Evolutionary conservation across 2,888 invertebrate genomes (phyloP).

Genomic region (Eulithis prunata): DNA sequence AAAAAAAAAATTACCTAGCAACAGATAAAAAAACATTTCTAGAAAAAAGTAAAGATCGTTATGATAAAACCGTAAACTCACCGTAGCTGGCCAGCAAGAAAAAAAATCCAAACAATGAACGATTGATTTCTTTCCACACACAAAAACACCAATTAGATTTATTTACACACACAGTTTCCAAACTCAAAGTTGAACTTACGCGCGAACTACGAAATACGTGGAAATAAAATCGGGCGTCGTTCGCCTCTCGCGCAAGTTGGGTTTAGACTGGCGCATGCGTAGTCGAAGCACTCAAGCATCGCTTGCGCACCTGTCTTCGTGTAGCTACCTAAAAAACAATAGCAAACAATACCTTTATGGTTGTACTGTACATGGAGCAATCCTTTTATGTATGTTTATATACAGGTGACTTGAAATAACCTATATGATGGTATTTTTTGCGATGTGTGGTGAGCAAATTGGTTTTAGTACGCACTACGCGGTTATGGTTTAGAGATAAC

Average conservation of each 20-base stretch:
- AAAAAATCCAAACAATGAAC: conserved; percentile 48
- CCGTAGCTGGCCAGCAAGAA: conserved; percentile 54
- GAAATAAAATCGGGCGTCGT: conserved; percentile 46
- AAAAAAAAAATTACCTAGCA: conserved; percentile 21
- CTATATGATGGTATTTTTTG: conserved; percentile 4
- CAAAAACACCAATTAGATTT: conserved; percentile 25
- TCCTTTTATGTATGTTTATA: conserved; percentile 32
- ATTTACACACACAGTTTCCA: conserved; percentile 35
- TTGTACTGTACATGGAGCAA: conserved; percentile 49
- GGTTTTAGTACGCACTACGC: not conserved
- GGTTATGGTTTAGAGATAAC: not conserved
- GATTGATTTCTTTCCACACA: conserved; percentile 24
- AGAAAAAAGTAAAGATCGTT: conserved; percentile 24
- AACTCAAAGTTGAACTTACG: conserved; percentile 44
- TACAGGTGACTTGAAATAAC: conserved; percentile 22
- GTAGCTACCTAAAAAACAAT: conserved; percentile 68
- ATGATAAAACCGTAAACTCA: conserved; percentile 51
- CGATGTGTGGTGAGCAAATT: not conserved
- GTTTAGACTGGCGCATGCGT: conserved; percentile 66
- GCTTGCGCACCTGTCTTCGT: conserved; percentile 66
- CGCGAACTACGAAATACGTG: conserved; percentile 5
- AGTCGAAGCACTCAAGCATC: conserved; percentile 32
- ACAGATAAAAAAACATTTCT: conserved; percentile 12
- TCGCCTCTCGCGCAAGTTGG: conserved; percentile 67
- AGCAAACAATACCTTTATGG: conserved; percentile 69